Percentiles rank a stretch among this genome's conserved stretches.
These are phyloP conservation scores for Drosophila kepulauana DNA, from an alignment of 1,140 invertebrate species.

Conservation along the genomic window DNA sequence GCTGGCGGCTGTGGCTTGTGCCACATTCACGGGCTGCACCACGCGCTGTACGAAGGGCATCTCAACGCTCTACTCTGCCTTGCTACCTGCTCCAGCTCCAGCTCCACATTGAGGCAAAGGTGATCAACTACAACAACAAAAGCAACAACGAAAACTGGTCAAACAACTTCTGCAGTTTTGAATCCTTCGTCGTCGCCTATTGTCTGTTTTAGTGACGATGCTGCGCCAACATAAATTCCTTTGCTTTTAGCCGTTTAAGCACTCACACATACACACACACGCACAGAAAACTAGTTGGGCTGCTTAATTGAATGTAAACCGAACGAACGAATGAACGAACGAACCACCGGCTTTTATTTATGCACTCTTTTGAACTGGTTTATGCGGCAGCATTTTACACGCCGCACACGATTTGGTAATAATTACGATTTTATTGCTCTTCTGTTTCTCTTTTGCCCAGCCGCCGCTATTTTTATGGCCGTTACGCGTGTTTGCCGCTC, in stretches of 20 bases:
- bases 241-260: constrained; percentile 50
- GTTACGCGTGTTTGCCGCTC: constrained; percentile 71
- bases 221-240: constrained; percentile 70
- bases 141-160: constrained; percentile 64
- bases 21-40: constrained; percentile 89
- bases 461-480: constrained; percentile 56
- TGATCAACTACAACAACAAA: constrained; percentile 21
- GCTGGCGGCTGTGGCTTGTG: constrained; percentile 87
- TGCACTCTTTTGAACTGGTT: constrained; percentile 68
- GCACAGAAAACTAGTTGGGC: constrained; percentile 63
- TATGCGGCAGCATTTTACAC: constrained; percentile 63
- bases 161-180: constrained; percentile 75
- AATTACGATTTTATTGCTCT: constrained; percentile 65
- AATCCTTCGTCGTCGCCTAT: constrained; percentile 67
- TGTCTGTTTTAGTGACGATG: constrained; percentile 53
- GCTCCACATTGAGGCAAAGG: constrained; percentile 28
- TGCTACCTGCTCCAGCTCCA: constrained; percentile 16
- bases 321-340: constrained; percentile 1
- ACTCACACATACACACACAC: constrained; percentile 13
- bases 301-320: constrained; percentile 67
- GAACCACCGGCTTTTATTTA: constrained; percentile 48
- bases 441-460: constrained; percentile 30
- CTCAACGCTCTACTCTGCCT: constrained; percentile 45
- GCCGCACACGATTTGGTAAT: constrained; percentile 65
- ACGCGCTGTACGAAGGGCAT: constrained; percentile 91